Evolutionary conservation across 2,888 invertebrate species (phyloP).

Genomic region (Tribolium freemani): DNA sequence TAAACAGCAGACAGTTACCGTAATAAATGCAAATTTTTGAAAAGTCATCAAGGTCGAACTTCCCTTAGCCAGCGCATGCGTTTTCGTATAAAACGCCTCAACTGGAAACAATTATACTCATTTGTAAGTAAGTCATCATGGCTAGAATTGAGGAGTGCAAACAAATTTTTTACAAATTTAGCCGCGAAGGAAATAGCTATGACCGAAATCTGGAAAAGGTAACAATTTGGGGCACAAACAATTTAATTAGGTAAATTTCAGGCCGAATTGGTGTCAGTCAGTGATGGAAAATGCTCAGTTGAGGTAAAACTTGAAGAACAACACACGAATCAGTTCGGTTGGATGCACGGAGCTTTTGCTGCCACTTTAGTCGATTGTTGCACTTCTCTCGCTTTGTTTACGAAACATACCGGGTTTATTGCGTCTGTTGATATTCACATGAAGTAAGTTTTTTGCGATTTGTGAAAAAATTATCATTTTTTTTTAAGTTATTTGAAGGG

Average conservation of each 20-base stretch:
- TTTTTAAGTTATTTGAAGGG: slow-evolving; percentile 79
- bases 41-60: not conserved
- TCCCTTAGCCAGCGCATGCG: not conserved
- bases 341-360: slow-evolving; percentile 89
- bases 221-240: not conserved
- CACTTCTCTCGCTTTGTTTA: slow-evolving; percentile 84
- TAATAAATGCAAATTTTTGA: not conserved
- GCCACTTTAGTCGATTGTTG: slow-evolving; percentile 83
- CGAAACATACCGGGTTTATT: slow-evolving; percentile 74
- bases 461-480: not conserved
- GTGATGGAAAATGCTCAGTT: slow-evolving; percentile 80
- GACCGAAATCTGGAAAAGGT: not conserved
- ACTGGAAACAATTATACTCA: not conserved
- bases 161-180: not conserved
- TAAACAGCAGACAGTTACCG: not conserved
- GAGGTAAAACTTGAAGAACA: slow-evolving; percentile 82
- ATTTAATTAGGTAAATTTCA: slow-evolving; percentile 41
- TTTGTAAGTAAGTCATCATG: not conserved
- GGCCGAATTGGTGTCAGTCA: slow-evolving; percentile 68
- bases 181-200: not conserved
- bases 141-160: not conserved
- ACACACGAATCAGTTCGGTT: slow-evolving; percentile 82
- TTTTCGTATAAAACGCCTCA: not conserved
- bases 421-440: slow-evolving; percentile 71
- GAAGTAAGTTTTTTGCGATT: not conserved